Evolutionary conservation across 2,797 vertebrate species (phyloP), one percentile per base, ranked within the genome.

Genomic region (Falco biarmicus): DNA sequence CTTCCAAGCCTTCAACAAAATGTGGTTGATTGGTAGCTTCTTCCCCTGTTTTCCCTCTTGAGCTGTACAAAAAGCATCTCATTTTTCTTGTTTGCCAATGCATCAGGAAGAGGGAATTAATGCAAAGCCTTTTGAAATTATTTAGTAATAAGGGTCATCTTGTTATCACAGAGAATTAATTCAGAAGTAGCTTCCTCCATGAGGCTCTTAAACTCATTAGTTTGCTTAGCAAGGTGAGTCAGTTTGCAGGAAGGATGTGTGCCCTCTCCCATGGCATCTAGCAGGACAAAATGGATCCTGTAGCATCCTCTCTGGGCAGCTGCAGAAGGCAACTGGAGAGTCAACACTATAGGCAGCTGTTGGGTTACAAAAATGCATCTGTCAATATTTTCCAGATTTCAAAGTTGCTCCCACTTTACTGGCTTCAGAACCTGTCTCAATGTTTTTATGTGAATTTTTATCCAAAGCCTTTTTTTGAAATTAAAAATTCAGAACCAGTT

Each of bases 251-350:
- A 34, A 64, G 77, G 86, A 54, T 11, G 56, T 4, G 16, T 65
- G 47, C 8, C 43, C 32, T 64, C 34, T 29, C 34, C n/a, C 39
- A 20, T 7, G 32, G 29, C 61, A 15, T 41, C 48, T 59, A 41
- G 34, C 32, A 15, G 25, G 3, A 1, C 18, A 51, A 39, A 16
- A 39, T 10, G 47, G 28, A 15, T n/a, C 68, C 34, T 0, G 1
- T 54, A 68, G 48, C 73, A 37, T 34, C 87, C 10, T 61, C 47
- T 29, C 51, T 5, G 32, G 54, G 43, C 48, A 48, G 39, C 39
- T 59, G 57, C 51, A 39, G 31, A 8, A n/a, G 45, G 21, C 66
- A 29, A 25, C 51, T 8, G 45, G 63, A 31, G n/a, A 48, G 45
- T 6, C 39, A 83, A 34, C 22, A 10, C 28, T 19, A 14, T 1